These are phyloP conservation scores for Indicator maculatus DNA, from an alignment of 2,113 vertebrate species.

Conservation along the genomic window DNA sequence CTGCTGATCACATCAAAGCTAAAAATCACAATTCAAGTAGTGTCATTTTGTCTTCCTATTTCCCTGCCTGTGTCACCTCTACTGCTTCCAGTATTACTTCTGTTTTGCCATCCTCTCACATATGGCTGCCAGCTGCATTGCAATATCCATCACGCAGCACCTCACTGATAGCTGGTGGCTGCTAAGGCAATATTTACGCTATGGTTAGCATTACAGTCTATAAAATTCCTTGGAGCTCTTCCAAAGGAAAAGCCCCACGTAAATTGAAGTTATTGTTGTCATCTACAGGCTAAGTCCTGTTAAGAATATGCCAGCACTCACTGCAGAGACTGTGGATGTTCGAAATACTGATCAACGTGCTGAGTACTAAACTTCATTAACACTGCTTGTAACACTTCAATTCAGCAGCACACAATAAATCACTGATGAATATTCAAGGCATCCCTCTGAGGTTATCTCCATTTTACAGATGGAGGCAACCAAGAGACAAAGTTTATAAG, in stretches of 20 bases:
- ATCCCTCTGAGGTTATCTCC: conserved; percentile 36
- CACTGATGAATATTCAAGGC: conserved; percentile 29
- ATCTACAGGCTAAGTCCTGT: neutral
- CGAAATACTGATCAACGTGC: neutral
- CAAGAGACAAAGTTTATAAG: neutral
- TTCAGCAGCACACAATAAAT: conserved; percentile 6
- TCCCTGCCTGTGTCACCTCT: neutral
- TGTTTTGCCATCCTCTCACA: neutral
- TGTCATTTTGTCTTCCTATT: neutral
- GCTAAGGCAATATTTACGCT: conserved; percentile 1
- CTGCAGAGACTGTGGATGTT: neutral
- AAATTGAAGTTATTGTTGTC: neutral
- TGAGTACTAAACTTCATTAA: conserved; percentile 30
- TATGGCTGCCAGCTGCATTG: neutral
- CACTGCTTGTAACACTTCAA: conserved; percentile 12
- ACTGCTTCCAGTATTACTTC: neutral
- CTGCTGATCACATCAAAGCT: neutral
- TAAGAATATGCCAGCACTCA: neutral
- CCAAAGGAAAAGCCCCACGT: conserved; percentile 29
- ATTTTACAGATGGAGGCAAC: conserved; percentile 19
- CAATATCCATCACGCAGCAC: neutral
- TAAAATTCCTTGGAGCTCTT: conserved; percentile 25
- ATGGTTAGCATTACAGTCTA: neutral
- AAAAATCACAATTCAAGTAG: neutral
- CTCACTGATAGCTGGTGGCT: neutral